Evolutionary conservation across 2,113 vertebrate species (phyloP), one percentile per base, ranked within the genome.

Genomic region (Ellobius talpinus): DNA sequence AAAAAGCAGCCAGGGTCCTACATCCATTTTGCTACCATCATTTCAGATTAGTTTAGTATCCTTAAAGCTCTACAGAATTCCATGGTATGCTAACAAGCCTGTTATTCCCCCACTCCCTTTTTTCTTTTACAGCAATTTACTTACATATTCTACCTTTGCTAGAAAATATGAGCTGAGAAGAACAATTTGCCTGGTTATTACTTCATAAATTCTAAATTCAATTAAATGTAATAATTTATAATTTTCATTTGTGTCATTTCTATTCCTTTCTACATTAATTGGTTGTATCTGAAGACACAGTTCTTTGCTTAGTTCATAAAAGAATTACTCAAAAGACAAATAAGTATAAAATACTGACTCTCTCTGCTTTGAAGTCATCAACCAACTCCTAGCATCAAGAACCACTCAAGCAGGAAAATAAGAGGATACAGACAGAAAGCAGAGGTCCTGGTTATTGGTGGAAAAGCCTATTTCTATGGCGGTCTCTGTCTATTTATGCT

Each of bases 371-470:
- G 42, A 87, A 66, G 47, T 74, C 74, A 84, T 36, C 23, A 92
- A 39, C 14, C 2, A 5, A 33, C 3, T 39, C 4, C 16, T 63
- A 42, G 17, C 33, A 58, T 61, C 19, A 61, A 50, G n/a, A 23
- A 82, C 52, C 63, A 82, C 13, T 96, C 96, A 95, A 61, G 72
- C 13, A 84, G 63, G 85, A 96, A 94, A 77, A 58, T 9, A 5
- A n/a, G 95, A 92, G 39, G 4, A 85, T 88, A 29, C 6, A 50
- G 42, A 33, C 47, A 90, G 16, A 3, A 0, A 47, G 2, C 2
- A 4, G 0, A 6, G 26, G 77, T 55, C 39, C 39, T 39, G n/a
- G 50, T 36, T 79, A 19, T 16, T 5, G 7, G 58, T 29, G 19
- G 65, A 77, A 78, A 39, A 94, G 24, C 4, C n/a, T n/a, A 96